Percentiles rank a stretch among this genome's conserved stretches.
Conservation (phyloP, 2,797 vertebrate species). For the Xenentodon cancila region DNA sequence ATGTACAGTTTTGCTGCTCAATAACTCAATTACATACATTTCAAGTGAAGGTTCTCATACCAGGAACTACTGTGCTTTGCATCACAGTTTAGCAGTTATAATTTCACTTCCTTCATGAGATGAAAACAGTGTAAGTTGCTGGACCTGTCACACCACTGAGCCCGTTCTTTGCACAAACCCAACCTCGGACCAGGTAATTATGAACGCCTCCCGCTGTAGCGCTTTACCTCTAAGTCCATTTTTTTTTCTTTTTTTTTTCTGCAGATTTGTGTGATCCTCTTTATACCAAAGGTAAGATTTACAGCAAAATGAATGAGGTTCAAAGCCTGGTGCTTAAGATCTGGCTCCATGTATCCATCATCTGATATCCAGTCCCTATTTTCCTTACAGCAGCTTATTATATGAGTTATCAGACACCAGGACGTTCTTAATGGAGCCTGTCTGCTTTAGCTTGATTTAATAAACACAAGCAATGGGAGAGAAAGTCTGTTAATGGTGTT, state of each 20-base stretch:
- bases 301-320: constrained; percentile 2
- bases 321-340: neutral
- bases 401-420: constrained; percentile 31
- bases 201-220: constrained; percentile 10
- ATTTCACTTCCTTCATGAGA: constrained; percentile 34
- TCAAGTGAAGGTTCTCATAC: constrained; percentile 42
- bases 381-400: constrained; percentile 6
- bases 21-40: constrained; percentile 28
- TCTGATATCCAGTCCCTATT: constrained; percentile 1
- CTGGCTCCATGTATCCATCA: constrained; percentile 1
- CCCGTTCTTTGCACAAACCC: constrained; percentile 9
- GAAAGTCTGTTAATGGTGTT: constrained; percentile 30
- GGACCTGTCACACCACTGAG: constrained; percentile 42
- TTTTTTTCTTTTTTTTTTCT: neutral
- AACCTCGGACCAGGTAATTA: constrained; percentile 9
- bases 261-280: neutral
- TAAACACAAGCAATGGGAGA: constrained; percentile 43
- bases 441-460: constrained; percentile 58
- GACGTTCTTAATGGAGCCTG: constrained; percentile 24
- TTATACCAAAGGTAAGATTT: constrained; percentile 20
- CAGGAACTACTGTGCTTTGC: constrained; percentile 45
- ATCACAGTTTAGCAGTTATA: constrained; percentile 56
- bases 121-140: constrained; percentile 8
- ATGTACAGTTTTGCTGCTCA: constrained; percentile 6
- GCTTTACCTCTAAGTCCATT: constrained; percentile 7